Evolutionary conservation across 1,140 invertebrate genomes (phyloP).

Genomic region (Arctopsyche grandis): DNA sequence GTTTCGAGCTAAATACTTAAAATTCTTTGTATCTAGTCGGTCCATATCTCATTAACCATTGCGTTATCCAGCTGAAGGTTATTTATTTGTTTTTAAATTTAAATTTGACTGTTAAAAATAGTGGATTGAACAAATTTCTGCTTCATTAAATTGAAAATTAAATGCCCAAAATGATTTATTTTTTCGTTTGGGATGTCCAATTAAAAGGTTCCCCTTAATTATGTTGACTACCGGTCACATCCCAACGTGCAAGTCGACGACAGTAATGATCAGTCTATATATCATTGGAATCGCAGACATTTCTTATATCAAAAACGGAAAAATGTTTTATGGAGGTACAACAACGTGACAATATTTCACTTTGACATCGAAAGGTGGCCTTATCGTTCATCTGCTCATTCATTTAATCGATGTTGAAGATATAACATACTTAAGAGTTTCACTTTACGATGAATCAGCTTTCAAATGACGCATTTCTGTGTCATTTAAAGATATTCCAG

Average conservation of each 20-base stretch:
- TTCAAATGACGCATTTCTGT: too few relatives aligned
- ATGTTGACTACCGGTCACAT: background rate
- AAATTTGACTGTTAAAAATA: background rate
- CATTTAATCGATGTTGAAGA: background rate
- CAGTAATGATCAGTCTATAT: constrained; percentile 32
- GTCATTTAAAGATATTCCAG: too few relatives aligned
- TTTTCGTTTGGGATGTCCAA: constrained; percentile 17
- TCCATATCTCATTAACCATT: too few relatives aligned
- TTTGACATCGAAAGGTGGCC: background rate
- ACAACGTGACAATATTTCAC: background rate
- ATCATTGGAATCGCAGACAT: constrained; percentile 31
- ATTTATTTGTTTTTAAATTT: too few relatives aligned
- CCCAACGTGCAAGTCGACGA: background rate
- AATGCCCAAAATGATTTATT: background rate
- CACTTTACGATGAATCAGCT: too few relatives aligned
- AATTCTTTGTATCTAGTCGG: too few relatives aligned
- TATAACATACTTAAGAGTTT: too few relatives aligned
- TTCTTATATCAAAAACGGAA: background rate
- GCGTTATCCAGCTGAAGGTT: too few relatives aligned
- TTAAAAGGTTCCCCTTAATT: constrained; percentile 33
- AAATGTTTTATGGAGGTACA: background rate
- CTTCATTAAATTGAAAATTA: too few relatives aligned
- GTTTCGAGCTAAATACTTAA: too few relatives aligned
- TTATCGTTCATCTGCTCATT: background rate
- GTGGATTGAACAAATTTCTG: background rate